These are phyloP conservation scores for Fulmarus glacialis DNA, from an alignment of 2,113 vertebrate genomes.

Conservation along the genomic window DNA sequence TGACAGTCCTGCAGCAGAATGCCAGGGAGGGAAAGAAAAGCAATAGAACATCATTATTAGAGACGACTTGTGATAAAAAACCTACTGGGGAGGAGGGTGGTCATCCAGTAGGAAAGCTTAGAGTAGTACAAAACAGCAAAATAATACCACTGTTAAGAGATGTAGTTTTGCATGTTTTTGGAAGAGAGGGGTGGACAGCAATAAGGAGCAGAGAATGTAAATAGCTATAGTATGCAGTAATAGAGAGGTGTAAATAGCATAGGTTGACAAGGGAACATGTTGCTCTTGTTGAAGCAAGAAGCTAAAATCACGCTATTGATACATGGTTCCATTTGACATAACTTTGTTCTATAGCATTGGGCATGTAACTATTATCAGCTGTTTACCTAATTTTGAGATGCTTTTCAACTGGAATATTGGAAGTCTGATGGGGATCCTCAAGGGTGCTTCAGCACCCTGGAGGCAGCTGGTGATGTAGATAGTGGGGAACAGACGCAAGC, in stretches of 20 bases:
- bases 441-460: background rate
- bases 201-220: background rate
- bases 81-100: background rate
- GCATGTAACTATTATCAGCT: background rate
- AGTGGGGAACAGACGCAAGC: background rate
- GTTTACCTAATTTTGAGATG: background rate
- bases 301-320: background rate
- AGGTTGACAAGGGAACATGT: background rate
- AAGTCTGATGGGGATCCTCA: background rate
- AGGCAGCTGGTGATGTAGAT: background rate
- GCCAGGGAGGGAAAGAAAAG: background rate
- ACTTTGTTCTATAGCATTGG: background rate
- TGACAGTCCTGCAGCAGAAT: background rate
- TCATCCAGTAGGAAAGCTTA: background rate
- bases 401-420: background rate
- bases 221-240: background rate
- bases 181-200: background rate
- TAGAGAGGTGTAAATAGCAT: background rate
- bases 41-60: background rate
- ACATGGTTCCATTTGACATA: background rate
- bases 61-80: background rate
- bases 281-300: background rate
- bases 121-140: background rate
- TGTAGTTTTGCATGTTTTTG: background rate
- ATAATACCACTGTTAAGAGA: background rate